phyloP scores from a whole-genome alignment of 2,888 invertebrate species.

The Hypolimnas misippus region DNA sequence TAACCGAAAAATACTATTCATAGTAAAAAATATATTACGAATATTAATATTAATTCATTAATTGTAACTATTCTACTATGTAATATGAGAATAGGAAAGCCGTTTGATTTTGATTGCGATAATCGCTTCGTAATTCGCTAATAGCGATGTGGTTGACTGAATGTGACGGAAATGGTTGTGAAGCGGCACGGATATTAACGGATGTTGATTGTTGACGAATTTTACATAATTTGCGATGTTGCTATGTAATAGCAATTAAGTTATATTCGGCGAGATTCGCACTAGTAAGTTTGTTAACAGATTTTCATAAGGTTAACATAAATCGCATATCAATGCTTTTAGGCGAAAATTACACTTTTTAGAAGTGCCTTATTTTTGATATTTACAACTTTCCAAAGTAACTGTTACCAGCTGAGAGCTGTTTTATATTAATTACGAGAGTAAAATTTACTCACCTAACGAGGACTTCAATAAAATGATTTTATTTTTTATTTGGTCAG shows the following conservation, averaged over 20 bases:
- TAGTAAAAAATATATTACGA: background rate
- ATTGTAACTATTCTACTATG: background rate
- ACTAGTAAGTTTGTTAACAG: no score
- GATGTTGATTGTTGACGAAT: background rate
- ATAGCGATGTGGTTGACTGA: background rate
- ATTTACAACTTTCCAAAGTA: no score
- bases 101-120: background rate
- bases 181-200: background rate
- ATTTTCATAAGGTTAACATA: no score
- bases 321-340: no score
- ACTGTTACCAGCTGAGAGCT: no score
- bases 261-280: background rate
- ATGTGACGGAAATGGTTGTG: background rate
- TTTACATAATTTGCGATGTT: background rate
- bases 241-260: background rate
- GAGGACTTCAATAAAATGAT: no score
- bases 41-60: background rate
- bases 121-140: background rate
- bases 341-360: no score
- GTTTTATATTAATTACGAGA: no score
- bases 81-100: background rate
- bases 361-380: no score
- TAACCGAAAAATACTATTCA: no score
- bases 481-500: no score
- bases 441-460: no score